A percentile compares a stretch with the other conserved stretches of the same genome.
phyloP scores from a whole-genome alignment of 2,113 vertebrate species.

The Engraulis encrasicolus region DNA sequence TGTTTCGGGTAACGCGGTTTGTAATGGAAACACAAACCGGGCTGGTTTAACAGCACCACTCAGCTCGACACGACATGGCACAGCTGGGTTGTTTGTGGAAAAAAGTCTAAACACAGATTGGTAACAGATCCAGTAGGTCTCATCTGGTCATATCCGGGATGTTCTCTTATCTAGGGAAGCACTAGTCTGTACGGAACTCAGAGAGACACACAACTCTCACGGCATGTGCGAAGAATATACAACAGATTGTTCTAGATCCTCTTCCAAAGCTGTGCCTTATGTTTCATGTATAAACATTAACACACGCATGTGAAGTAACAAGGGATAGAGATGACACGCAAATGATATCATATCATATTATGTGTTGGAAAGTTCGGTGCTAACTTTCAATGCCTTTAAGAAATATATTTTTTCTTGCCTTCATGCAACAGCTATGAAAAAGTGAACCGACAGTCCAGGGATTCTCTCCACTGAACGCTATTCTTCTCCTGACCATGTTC shows the following conservation, averaged over 20 bases:
- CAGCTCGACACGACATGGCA: too few species aligned
- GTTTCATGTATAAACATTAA: not conserved
- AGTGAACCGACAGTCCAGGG: not conserved
- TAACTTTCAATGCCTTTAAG: not conserved
- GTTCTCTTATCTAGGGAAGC: not conserved
- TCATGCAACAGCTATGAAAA: not conserved
- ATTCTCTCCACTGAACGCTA: not conserved
- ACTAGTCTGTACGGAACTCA: not conserved
- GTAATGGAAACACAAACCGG: too few species aligned
- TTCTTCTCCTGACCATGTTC: not conserved
- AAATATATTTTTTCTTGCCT: not conserved
- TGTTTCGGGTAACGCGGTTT: too few species aligned
- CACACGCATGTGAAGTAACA: not conserved
- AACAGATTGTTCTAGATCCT: slow-evolving; percentile 13
- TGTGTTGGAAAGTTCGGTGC: not conserved
- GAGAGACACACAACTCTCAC: not conserved
- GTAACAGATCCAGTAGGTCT: not conserved
- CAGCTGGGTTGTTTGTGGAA: too few species aligned
- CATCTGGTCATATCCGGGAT: not conserved
- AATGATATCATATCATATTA: not conserved
- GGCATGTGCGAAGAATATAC: not conserved
- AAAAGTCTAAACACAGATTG: slow-evolving; percentile 18
- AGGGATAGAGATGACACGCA: not conserved
- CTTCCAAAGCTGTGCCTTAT: not conserved
- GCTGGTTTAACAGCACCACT: too few species aligned